phyloP scores from a whole-genome alignment of 30 jellyfish, hydroid and myxozoan genomes.

The Nemopilema nomurai region DNA sequence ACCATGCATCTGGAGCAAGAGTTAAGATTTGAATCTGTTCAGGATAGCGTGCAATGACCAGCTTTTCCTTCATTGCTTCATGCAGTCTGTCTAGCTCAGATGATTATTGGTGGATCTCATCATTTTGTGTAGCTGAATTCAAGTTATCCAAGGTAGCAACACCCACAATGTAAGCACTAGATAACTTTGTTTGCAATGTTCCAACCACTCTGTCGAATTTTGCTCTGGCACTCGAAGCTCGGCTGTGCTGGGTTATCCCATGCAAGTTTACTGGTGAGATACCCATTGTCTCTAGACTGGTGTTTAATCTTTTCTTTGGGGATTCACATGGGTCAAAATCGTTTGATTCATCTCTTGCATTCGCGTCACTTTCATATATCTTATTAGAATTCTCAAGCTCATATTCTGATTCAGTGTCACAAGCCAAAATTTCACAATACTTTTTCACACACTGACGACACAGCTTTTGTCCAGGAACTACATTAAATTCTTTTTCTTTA shows the following conservation, averaged over 20 bases:
- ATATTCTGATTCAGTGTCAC: background rate
- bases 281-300: background rate
- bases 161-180: background rate
- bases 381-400: background rate
- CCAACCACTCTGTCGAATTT: background rate
- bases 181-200: background rate
- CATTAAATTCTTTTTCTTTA: background rate
- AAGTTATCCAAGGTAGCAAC: background rate
- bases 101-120: background rate
- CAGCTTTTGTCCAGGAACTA: background rate
- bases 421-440: background rate
- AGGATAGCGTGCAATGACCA: background rate
- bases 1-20: slow-evolving; percentile 34
- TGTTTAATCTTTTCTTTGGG: background rate
- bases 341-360: background rate
- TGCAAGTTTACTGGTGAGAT: background rate
- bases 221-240: background rate
- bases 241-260: background rate
- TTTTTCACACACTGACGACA: background rate
- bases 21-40: slow-evolving; percentile 21
- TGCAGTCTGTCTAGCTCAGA: background rate
- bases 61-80: background rate
- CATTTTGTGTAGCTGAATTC: background rate
- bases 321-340: background rate
- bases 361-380: background rate